Evolutionary conservation across 2,888 invertebrate species (phyloP).

Genomic region (Craniophora ligustri): DNA sequence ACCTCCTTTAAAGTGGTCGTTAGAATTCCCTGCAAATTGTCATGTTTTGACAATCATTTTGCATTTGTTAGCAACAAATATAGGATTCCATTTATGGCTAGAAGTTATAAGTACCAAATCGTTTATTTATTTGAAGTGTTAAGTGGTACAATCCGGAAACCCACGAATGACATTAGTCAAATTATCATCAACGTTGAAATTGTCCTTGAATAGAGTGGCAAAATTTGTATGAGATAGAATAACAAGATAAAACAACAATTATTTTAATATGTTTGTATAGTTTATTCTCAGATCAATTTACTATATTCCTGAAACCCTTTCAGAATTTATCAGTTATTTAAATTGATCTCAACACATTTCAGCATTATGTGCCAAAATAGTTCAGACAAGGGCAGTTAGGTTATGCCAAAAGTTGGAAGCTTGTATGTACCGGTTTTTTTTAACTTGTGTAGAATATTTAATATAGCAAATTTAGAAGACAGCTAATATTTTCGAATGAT

Average conservation of each 20-base stretch:
- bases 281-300: neutral
- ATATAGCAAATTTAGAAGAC: neutral
- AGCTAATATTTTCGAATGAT: neutral
- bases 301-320: neutral
- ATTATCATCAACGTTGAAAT: neutral
- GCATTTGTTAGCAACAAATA: too few relatives aligned
- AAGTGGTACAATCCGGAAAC: neutral
- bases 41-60: neutral
- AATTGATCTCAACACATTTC: slow-evolving; percentile 15
- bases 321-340: neutral
- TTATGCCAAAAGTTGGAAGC: slow-evolving; percentile 11
- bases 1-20: too few relatives aligned
- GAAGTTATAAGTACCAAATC: neutral
- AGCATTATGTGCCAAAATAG: slow-evolving; percentile 18
- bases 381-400: neutral
- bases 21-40: too few relatives aligned
- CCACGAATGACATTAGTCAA: neutral
- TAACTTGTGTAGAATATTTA: too few relatives aligned
- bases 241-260: neutral
- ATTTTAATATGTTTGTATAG: neutral
- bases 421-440: neutral
- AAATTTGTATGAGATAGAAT: neutral
- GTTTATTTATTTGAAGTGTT: neutral
- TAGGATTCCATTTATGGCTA: neutral
- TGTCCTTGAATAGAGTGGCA: neutral